phyloP scores from a whole-genome alignment of 2,888 invertebrate genomes.

The Cylloceria caligata region DNA sequence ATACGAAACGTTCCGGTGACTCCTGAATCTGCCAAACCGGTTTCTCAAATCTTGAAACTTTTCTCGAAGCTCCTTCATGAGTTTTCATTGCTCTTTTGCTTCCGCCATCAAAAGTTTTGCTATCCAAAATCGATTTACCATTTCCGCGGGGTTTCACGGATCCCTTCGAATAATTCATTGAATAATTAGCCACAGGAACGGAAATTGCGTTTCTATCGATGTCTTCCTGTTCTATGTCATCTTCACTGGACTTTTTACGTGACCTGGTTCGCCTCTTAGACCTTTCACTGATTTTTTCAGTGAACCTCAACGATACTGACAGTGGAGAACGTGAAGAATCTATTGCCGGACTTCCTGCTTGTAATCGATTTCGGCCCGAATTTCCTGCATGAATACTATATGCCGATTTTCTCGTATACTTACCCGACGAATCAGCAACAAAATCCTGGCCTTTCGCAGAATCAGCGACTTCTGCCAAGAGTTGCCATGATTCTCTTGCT shows the following conservation, averaged over 20 bases:
- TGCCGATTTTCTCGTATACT: constrained; percentile 48
- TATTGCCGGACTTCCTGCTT: constrained; percentile 4
- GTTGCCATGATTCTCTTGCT: constrained; percentile 70
- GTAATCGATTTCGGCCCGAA: too few relatives aligned
- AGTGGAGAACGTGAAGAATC: constrained; percentile 3
- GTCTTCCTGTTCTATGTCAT: neutral
- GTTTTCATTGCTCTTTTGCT: neutral
- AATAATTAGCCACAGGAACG: neutral
- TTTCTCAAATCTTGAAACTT: neutral
- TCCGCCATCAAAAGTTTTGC: neutral
- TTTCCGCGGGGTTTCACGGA: constrained; percentile 11
- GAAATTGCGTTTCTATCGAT: constrained; percentile 5
- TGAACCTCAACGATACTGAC: constrained; percentile 27
- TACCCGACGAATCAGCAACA: constrained; percentile 40
- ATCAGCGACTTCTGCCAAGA: constrained; percentile 47
- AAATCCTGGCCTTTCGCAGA: constrained; percentile 38
- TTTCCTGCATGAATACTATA: constrained; percentile 8
- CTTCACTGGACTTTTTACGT: neutral
- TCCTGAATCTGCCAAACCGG: constrained; percentile 56
- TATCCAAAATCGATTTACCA: neutral
- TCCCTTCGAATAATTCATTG: constrained; percentile 3
- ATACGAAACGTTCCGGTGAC: constrained; percentile 20
- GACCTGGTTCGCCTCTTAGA: neutral
- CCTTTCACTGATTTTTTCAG: neutral
- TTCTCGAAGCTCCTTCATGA: neutral